Percentiles rank a stretch among this genome's conserved stretches.
Evolutionary conservation across 2,888 invertebrate species (phyloP).

Genomic region (Polymixis lichenea): DNA sequence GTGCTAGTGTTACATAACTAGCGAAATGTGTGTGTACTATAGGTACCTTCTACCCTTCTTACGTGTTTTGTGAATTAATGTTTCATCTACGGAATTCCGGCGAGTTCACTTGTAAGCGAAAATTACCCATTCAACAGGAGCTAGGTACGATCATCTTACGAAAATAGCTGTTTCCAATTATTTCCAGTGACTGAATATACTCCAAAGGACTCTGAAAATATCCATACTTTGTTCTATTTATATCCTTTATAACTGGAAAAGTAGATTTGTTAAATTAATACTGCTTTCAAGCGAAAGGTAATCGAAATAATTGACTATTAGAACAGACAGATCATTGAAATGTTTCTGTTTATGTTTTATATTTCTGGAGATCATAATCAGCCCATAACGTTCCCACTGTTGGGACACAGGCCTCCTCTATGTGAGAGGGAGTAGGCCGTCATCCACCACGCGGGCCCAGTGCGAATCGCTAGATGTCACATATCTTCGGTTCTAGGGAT

Average conservation of each 20-base stretch:
- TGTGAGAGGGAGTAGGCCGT: no score
- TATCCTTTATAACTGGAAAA: not conserved
- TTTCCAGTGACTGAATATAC: not conserved
- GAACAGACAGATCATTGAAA: not conserved
- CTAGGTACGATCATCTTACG: not conserved
- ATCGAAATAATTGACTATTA: not conserved
- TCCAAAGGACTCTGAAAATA: not conserved
- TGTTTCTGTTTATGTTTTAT: not conserved
- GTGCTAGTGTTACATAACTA: no score
- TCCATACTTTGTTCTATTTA: not conserved
- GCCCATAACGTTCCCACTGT: no score
- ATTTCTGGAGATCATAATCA: no score
- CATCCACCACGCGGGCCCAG: no score
- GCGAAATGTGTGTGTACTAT: no score
- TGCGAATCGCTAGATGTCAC: no score
- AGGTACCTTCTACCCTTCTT: no score
- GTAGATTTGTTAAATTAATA: not conserved
- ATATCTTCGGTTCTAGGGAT: no score
- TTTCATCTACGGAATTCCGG: not conserved
- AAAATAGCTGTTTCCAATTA: not conserved
- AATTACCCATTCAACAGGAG: no score
- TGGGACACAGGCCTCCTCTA: no score
- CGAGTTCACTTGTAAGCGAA: not conserved
- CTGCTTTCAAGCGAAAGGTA: not conserved
- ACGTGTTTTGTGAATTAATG: not conserved